Percentiles rank a stretch among this genome's conserved stretches.
phyloP scores from a whole-genome alignment of 2,888 invertebrate species.

The Aleiodes testaceus region DNA sequence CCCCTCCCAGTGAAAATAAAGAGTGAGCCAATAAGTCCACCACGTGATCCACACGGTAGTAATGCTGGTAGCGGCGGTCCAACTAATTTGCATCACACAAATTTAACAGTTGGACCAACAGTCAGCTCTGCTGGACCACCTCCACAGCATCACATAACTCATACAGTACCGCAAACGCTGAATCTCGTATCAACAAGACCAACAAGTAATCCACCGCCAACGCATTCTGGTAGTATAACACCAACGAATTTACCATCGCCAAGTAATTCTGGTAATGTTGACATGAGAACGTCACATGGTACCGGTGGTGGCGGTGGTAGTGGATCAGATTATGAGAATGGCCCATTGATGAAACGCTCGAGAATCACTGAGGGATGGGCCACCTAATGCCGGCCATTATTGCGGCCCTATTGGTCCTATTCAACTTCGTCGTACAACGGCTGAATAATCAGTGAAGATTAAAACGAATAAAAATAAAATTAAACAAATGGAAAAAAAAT shows the following conservation, averaged over 20 bases:
- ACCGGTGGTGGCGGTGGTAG: conserved; percentile 73
- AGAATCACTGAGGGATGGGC: conserved; percentile 93
- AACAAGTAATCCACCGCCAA: conserved; percentile 69
- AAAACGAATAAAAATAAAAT: conserved; percentile 49
- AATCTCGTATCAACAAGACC: conserved; percentile 69
- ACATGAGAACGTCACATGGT: conserved; percentile 75
- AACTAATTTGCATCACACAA: conserved; percentile 74
- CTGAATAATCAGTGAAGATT: conserved; percentile 54
- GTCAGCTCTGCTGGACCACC: conserved; percentile 60
- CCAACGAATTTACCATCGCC: conserved; percentile 89
- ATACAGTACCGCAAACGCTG: conserved; percentile 65
- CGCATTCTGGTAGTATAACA: conserved; percentile 82
- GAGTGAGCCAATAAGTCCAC: conserved; percentile 96
- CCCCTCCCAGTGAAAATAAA: conserved; percentile 92
- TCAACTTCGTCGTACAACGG: conserved; percentile 59
- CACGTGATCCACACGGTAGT: conserved; percentile 83
- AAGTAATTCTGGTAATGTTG: conserved; percentile 70
- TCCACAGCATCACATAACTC: conserved; percentile 65
- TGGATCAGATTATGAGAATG: conserved; percentile 79
- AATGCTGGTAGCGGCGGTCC: conserved; percentile 71
- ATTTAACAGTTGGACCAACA: conserved; percentile 66
- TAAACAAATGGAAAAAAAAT: conserved; percentile 21
- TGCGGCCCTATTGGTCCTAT: conserved; percentile 43
- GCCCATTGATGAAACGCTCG: conserved; percentile 85
- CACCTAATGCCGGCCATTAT: conserved; percentile 78